Evolutionary conservation across 2,888 invertebrate genomes (phyloP).

Genomic region (Reticulitermes lucifugus): DNA sequence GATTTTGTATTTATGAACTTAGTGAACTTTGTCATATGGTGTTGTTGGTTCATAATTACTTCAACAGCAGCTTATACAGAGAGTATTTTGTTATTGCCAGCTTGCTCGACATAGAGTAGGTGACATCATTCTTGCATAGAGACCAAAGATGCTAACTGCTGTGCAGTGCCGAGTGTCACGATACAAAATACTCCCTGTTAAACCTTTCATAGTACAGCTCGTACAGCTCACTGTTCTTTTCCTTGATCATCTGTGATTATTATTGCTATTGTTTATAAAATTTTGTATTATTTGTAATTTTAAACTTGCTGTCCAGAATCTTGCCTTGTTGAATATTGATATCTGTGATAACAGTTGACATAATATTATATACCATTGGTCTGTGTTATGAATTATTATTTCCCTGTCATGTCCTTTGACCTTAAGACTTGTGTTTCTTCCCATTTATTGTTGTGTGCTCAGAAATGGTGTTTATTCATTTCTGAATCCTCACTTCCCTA

Average conservation of each 20-base stretch:
- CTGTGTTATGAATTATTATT: neutral
- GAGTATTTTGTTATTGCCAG: too few relatives aligned
- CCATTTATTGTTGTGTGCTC: too few relatives aligned
- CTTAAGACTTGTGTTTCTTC: too few relatives aligned
- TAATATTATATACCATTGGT: neutral
- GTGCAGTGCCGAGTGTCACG: too few relatives aligned
- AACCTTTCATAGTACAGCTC: neutral
- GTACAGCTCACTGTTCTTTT: neutral
- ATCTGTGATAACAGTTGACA: conserved; percentile 30
- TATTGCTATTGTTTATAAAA: conserved; percentile 19
- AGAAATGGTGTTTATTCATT: too few relatives aligned
- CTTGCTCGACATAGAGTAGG: too few relatives aligned
- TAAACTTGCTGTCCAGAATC: neutral
- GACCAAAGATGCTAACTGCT: too few relatives aligned
- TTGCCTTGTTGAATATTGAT: conserved; percentile 25
- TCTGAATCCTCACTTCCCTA: too few relatives aligned
- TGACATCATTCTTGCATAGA: too few relatives aligned
- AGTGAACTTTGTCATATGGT: neutral
- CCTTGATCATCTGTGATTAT: conserved; percentile 18
- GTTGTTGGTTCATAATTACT: neutral
- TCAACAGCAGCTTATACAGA: neutral
- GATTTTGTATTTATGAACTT: neutral
- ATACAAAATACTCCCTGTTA: too few relatives aligned
- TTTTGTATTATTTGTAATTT: conserved; percentile 13
- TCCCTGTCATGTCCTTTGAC: too few relatives aligned